Evolutionary conservation across 1,140 invertebrate species (phyloP).

Genomic region (Drosophila auraria): DNA sequence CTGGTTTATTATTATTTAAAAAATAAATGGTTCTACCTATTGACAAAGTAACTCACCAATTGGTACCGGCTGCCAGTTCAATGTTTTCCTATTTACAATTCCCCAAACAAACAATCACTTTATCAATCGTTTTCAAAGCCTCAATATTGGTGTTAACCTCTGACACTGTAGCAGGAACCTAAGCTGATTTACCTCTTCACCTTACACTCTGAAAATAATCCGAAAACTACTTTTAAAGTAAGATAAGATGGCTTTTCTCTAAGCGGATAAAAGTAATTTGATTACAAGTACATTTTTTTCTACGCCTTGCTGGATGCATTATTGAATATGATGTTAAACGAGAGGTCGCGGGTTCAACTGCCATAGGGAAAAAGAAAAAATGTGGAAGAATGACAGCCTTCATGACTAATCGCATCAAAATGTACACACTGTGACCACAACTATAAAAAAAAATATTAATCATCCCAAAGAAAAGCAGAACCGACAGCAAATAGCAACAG

Average conservation of each 20-base stretch:
- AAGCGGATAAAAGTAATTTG: conserved; percentile 10
- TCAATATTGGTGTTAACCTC: neutral
- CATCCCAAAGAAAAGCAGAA: conserved; percentile 23
- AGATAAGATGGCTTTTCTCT: neutral
- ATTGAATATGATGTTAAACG: neutral
- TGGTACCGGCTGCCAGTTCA: conserved; percentile 16
- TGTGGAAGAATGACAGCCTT: conserved; percentile 15
- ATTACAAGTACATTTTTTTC: neutral
- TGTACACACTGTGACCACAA: conserved; percentile 43
- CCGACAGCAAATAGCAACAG: conserved; percentile 22
- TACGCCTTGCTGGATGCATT: neutral
- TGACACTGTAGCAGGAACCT: conserved; percentile 3
- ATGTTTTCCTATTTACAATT: conserved; percentile 22
- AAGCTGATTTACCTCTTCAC: conserved; percentile 11
- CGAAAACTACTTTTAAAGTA: neutral
- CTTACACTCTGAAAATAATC: neutral
- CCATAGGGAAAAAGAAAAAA: neutral
- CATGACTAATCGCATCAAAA: conserved; percentile 68
- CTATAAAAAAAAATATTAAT: conserved; percentile 38
- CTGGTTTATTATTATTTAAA: too few species aligned
- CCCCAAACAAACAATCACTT: conserved; percentile 1
- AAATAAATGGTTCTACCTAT: conserved; percentile 4
- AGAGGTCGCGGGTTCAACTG: neutral
- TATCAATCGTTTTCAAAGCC: conserved; percentile 1
- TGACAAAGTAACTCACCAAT: conserved; percentile 5